Evolutionary conservation across 2,113 vertebrate species (phyloP), one percentile per base, ranked within the genome.

Genomic region (Pteropus alecto): DNA sequence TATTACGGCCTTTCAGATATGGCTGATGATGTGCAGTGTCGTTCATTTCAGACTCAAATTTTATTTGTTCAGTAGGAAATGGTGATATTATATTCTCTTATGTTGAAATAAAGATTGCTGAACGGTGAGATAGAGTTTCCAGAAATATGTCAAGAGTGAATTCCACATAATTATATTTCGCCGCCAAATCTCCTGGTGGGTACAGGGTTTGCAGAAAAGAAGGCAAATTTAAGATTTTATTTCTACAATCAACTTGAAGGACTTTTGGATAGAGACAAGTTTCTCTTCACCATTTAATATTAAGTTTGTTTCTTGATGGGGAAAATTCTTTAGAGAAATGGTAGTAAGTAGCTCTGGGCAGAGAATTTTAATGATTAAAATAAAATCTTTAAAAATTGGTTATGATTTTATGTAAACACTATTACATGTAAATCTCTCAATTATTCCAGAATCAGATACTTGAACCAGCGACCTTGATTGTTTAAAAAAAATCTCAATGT

Each of bases 1-100:
- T 97, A 93, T 14, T 96, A 60, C 11, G 97, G 93, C 84, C 51
- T 98, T 87, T 96, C 96, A 97, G 91, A 83, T 97, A 76, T 78
- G 63, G 78, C 87, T 96, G 87, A 97, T 90, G 41, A 51, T 67
- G 92, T 65, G 22, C 54, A 70, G 90, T 91, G 92, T 95, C 91
- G 30, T 95, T 97, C 92, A 91, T 73, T 97, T 96, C 78, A 56
- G 54, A 93, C 95, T 78, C 89, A 95, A 74, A 91, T 93, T 97
- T 76, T 76, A 92, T 96, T 91, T 68, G 58, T 92, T 97, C 77
- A 92, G 84, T 68, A 96, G 92, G 93, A 98, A 93, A 96, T 35
- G 33, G 60, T 93, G 63, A 84, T 90, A 87, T 92, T 97, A 81
- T 95, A 76, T 30, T 90, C 87, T 94, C 95, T 87, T 2, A 83